phyloP scores from a whole-genome alignment of 2,888 invertebrate species.

The Eristalis pertinax region DNA sequence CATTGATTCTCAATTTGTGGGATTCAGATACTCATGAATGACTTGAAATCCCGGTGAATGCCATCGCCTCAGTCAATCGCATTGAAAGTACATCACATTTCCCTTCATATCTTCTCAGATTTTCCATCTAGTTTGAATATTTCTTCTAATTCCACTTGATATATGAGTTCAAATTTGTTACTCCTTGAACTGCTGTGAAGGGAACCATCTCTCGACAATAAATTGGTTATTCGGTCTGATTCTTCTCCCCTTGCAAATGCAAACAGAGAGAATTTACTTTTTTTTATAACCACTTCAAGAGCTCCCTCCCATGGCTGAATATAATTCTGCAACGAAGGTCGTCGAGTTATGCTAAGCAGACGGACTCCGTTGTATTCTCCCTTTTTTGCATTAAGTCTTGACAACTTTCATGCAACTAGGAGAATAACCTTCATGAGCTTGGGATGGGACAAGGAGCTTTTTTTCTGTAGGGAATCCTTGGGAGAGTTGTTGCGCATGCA shows the following conservation, averaged over 20 bases:
- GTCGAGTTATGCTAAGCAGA: constrained; percentile 3
- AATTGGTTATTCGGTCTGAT: constrained; percentile 18
- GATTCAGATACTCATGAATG: neutral
- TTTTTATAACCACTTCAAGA: constrained; percentile 31
- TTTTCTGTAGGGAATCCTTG: neutral
- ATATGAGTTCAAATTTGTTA: constrained; percentile 25
- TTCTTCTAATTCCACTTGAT: neutral
- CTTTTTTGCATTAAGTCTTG: neutral
- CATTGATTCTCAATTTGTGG: neutral
- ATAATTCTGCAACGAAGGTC: constrained; percentile 16
- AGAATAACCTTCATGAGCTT: neutral
- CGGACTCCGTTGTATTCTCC: neutral
- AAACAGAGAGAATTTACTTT: constrained; percentile 40
- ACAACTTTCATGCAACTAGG: neutral
- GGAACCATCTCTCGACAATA: constrained; percentile 1
- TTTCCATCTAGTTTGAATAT: neutral
- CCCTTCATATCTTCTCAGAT: neutral
- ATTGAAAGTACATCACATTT: neutral
- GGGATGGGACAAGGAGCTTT: neutral
- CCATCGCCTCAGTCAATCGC: neutral
- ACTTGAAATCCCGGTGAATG: neutral
- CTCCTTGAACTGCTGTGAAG: neutral
- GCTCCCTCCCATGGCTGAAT: neutral
- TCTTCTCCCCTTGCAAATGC: neutral
- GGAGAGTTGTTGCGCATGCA: neutral